Percentiles rank a stretch among this genome's conserved stretches.
Conservation (phyloP, 2,888 invertebrate genomes). For the Drosophila flavopinicola region DNA sequence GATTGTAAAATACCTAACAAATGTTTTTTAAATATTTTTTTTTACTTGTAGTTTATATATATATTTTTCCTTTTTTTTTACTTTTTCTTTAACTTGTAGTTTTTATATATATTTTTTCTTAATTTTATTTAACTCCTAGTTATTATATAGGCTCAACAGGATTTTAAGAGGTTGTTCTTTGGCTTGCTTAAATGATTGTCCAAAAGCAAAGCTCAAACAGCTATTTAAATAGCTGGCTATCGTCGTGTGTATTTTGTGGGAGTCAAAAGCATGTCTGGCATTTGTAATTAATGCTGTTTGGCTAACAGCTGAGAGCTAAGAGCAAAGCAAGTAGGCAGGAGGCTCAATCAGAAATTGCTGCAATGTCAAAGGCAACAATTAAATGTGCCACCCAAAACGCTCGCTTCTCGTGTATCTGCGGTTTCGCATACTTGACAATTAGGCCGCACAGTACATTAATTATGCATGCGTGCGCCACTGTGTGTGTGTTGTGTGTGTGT, state of each 20-base stretch:
- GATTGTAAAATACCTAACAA: no score
- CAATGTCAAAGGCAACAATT: constrained; percentile 75
- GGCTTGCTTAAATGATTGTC: neutral
- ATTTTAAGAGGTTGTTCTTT: neutral
- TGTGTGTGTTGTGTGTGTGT: constrained; percentile 9
- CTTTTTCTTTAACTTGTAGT: no score
- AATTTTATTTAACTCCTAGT: no score
- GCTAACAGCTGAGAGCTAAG: constrained; percentile 6
- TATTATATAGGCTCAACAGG: no score
- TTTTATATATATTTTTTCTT: no score
- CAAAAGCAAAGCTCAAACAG: constrained; percentile 3
- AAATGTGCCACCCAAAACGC: constrained; percentile 21
- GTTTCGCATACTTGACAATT: constrained; percentile 71
- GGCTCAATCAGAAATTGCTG: constrained; percentile 48
- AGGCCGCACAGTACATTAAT: constrained; percentile 66
- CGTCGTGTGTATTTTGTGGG: constrained; percentile 30
- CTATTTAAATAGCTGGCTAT: constrained; percentile 11
- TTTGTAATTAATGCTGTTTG: constrained; percentile 61
- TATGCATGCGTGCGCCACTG: constrained; percentile 51
- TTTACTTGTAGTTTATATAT: no score
- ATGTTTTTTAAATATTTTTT: no score
- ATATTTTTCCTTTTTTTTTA: no score
- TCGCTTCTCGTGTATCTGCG: constrained; percentile 42
- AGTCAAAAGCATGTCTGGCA: constrained; percentile 41
- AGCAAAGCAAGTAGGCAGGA: constrained; percentile 12